phyloP scores from a whole-genome alignment of 1,140 invertebrate genomes.

The Hydropsyche tenuis region DNA sequence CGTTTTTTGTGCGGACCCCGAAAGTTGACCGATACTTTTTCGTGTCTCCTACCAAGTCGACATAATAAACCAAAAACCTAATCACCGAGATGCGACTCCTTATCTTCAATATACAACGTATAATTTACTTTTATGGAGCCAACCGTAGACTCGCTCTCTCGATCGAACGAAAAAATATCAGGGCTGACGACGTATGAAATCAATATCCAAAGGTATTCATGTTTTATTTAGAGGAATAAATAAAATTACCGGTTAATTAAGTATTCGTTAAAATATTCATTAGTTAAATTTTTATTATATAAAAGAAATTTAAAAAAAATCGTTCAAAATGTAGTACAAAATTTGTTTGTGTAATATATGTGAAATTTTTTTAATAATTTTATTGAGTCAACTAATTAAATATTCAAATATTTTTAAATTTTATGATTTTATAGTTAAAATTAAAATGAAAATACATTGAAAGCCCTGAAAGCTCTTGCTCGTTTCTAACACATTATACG shows the following conservation, averaged over 20 bases:
- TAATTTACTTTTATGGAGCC: constrained; percentile 50
- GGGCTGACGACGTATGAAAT: not conserved
- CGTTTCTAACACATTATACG: constrained; percentile 15
- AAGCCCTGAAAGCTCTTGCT: constrained; percentile 3
- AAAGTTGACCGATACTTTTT: constrained; percentile 38
- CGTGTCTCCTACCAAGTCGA: constrained; percentile 32
- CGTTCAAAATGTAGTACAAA: too few relatives aligned
- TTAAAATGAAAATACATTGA: not conserved
- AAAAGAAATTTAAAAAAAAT: too few relatives aligned
- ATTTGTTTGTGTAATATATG: too few relatives aligned
- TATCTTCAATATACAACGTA: constrained; percentile 49
- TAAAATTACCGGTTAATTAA: too few relatives aligned
- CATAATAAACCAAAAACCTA: constrained; percentile 48
- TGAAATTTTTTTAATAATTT: too few relatives aligned
- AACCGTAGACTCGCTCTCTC: constrained; percentile 36
- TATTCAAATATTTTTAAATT: too few relatives aligned
- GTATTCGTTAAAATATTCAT: too few relatives aligned
- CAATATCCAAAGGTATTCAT: too few relatives aligned
- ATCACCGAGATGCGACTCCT: constrained; percentile 47
- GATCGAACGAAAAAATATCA: not conserved
- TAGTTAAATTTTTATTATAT: too few relatives aligned
- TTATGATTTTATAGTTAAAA: too few relatives aligned
- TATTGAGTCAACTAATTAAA: too few relatives aligned
- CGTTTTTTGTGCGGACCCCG: constrained; percentile 31
- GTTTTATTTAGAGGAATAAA: too few relatives aligned